phyloP scores from a whole-genome alignment of 2,888 invertebrate genomes.

The Macropis europaea region DNA sequence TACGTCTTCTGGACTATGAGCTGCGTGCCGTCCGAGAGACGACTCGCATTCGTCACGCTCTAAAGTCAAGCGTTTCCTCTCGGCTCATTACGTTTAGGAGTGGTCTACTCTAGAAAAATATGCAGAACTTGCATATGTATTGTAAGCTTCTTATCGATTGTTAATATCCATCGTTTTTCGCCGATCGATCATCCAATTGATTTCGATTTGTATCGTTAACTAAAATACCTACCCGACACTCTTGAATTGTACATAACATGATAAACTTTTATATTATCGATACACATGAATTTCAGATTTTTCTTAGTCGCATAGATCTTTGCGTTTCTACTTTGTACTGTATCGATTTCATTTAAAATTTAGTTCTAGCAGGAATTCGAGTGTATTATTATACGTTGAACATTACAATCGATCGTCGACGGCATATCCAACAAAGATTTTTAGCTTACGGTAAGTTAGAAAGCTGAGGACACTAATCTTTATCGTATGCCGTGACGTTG shows the following conservation, averaged over 20 bases:
- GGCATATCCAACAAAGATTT: slow-evolving; percentile 17
- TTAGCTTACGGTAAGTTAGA: neutral
- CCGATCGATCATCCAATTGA: slow-evolving; percentile 25
- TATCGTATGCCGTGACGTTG: neutral
- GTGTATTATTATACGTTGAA: neutral
- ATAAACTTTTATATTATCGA: neutral
- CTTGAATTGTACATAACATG: slow-evolving; percentile 7
- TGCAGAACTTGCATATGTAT: too few relatives aligned
- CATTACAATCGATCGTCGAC: neutral
- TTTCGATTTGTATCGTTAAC: slow-evolving; percentile 31
- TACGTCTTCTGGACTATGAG: too few relatives aligned
- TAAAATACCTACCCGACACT: too few relatives aligned
- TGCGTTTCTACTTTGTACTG: slow-evolving; percentile 31
- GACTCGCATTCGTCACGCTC: too few relatives aligned
- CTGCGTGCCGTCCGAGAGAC: too few relatives aligned
- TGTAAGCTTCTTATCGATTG: slow-evolving; percentile 32
- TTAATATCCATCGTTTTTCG: slow-evolving; percentile 29
- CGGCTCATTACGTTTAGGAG: too few relatives aligned
- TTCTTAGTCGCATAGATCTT: slow-evolving; percentile 5
- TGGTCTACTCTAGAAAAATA: too few relatives aligned
- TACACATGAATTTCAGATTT: neutral
- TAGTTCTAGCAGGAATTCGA: slow-evolving; percentile 25
- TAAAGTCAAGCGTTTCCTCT: too few relatives aligned
- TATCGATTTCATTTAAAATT: slow-evolving; percentile 16
- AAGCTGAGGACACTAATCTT: neutral